Evolutionary conservation across 1,140 invertebrate species (phyloP).

Genomic region (Eurytemora carolleeae): DNA sequence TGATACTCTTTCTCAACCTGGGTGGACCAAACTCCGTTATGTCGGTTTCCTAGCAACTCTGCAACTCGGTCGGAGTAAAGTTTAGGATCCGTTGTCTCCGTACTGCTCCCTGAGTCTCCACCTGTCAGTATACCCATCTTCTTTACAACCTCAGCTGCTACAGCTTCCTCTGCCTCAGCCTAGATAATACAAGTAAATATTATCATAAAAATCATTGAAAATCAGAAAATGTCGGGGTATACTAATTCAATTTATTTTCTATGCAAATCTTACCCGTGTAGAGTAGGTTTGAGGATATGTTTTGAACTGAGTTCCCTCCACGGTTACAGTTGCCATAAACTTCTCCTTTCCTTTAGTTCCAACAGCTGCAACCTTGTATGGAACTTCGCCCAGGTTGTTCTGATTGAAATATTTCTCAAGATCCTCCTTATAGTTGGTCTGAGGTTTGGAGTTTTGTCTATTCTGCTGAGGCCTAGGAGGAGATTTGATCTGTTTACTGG

Average conservation of each 20-base stretch:
- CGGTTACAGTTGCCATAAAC: not conserved
- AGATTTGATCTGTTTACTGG: not conserved
- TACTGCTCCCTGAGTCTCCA: not conserved
- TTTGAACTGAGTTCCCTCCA: not conserved
- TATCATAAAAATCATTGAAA: not conserved
- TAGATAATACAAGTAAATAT: not conserved
- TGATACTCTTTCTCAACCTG: slow-evolving; percentile 9
- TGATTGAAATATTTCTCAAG: not conserved
- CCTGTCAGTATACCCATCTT: not conserved
- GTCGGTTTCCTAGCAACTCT: slow-evolving; percentile 30
- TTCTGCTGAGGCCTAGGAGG: not conserved
- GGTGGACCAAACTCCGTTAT: slow-evolving; percentile 28
- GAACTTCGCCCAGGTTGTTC: not conserved
- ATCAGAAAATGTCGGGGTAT: not conserved
- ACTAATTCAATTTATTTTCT: no score
- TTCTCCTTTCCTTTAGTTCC: not conserved
- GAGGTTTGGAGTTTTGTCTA: not conserved
- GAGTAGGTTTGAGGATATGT: not conserved
- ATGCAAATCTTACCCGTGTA: not conserved
- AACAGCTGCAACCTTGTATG: not conserved
- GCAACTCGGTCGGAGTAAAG: slow-evolving; percentile 22
- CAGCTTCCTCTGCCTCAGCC: not conserved
- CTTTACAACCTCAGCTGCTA: not conserved
- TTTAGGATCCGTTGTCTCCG: not conserved
- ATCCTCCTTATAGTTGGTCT: not conserved